Base-by-base conservation (phyloP, 2,888 invertebrate species). In the Metopia argyrocephala region DNA sequence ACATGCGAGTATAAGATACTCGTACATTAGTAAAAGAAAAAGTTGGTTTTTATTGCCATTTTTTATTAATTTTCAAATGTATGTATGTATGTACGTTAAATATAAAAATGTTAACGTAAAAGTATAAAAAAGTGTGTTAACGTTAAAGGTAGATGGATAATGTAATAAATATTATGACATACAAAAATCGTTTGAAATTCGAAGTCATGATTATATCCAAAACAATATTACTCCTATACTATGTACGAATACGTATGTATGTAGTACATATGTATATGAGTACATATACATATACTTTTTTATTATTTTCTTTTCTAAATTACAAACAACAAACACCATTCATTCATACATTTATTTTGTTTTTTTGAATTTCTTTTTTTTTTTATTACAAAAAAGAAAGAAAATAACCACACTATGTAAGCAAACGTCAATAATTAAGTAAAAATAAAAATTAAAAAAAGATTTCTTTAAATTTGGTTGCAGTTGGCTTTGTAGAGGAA, bases 241-340 rank as follows among this genome's bases (percentile, higher is more conserved):
- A n/a, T n/a, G n/a, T n/a, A n/a, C n/a, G n/a, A 9, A 38, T 38
- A 38, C 9, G 38, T 38, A 38, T 38, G 38, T 38, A 38, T 6
- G 5, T 38, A 38, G 5, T 6, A 38, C 5, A 38, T 38, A 38
- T 38, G n/a, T n/a, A n/a, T n/a, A n/a, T n/a, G n/a, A n/a, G n/a
- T n/a, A n/a, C n/a, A n/a, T n/a, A n/a, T n/a, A n/a, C n/a, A 38
- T 38, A 38, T 38, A 38, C 15, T 15, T 38, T 9, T 38, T 38
- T 9, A 38, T 9, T 38, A 15, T 12, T 12, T 12, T 12, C 38
- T 20, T 62, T 62, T 45, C 45, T 20, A 28, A 5, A 56, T 62
- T 57, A 69, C 31, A 45, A 69, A 27, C 54, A 62, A 54, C 76
- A 52, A 54, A 52, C 48, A 69, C 48, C 38, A 74, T 31, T 56